These are phyloP conservation scores for Mylabris sibirica DNA, from an alignment of 2,888 invertebrate genomes.

Conservation along the genomic window DNA sequence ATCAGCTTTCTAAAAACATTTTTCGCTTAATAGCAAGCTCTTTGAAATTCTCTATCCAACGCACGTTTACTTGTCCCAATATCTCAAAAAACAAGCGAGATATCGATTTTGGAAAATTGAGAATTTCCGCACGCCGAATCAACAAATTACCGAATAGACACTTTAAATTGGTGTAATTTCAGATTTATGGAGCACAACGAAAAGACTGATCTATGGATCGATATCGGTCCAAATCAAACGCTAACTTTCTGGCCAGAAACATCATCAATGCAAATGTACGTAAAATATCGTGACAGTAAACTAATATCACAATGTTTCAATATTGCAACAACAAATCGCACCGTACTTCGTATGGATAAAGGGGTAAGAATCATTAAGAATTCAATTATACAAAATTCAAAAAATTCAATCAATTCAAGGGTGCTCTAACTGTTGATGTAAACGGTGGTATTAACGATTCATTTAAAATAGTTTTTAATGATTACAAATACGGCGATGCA, in stretches of 20 bases:
- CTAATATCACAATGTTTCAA: slow-evolving; percentile 80
- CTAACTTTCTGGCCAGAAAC: slow-evolving; percentile 84
- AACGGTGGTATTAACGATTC: slow-evolving; percentile 77
- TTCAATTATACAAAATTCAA: no score
- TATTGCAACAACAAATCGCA: slow-evolving; percentile 73
- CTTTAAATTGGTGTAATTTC: neutral
- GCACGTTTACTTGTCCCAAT: no score
- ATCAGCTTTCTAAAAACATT: no score
- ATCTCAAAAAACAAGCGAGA: no score
- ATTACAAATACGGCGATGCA: slow-evolving; percentile 79
- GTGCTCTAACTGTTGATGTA: slow-evolving; percentile 75
- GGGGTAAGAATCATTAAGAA: slow-evolving; percentile 68
- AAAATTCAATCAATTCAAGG: slow-evolving; percentile 64
- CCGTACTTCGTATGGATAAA: slow-evolving; percentile 83
- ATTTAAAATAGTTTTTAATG: slow-evolving; percentile 77
- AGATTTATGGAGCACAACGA: slow-evolving; percentile 89
- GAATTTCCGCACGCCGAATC: no score
- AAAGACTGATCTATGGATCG: slow-evolving; percentile 83
- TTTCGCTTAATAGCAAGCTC: no score
- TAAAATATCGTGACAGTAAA: slow-evolving; percentile 79
- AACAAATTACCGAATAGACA: no score
- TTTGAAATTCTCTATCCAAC: no score
- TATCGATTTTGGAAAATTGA: no score
- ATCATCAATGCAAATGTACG: slow-evolving; percentile 80
- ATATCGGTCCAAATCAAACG: slow-evolving; percentile 74